Evolutionary conservation across 2,797 vertebrate genomes (phyloP).

Genomic region (Cirrhinus molitorella): DNA sequence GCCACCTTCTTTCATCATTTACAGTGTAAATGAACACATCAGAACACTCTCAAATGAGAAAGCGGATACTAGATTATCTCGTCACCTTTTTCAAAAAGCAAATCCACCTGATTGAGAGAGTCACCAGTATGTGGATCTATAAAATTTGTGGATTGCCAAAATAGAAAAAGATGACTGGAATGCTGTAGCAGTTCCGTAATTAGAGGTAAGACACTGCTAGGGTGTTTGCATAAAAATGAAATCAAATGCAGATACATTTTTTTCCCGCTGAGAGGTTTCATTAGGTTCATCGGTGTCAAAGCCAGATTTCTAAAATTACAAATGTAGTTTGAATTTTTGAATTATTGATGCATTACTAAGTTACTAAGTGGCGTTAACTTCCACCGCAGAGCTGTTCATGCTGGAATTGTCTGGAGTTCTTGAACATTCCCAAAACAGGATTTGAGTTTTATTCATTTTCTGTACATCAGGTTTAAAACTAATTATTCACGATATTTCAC

Average conservation of each 20-base stretch:
- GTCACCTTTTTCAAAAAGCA: not conserved
- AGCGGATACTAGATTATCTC: not conserved
- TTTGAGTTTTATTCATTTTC: too few relatives aligned
- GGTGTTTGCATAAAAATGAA: not conserved
- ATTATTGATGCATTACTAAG: too few relatives aligned
- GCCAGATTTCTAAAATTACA: not conserved
- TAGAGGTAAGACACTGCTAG: not conserved
- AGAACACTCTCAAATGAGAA: not conserved
- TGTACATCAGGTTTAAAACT: too few relatives aligned
- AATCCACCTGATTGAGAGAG: not conserved
- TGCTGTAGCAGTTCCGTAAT: not conserved
- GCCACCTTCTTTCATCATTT: not conserved
- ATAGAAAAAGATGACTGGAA: not conserved
- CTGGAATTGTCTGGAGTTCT: too few relatives aligned
- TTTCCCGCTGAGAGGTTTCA: not conserved
- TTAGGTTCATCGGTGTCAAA: not conserved
- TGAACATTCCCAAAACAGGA: too few relatives aligned
- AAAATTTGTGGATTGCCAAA: not conserved
- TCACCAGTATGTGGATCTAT: not conserved
- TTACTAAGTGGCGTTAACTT: too few relatives aligned
- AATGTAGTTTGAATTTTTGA: not conserved
- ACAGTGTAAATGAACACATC: not conserved
- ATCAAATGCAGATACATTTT: not conserved
- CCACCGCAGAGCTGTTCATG: too few relatives aligned
- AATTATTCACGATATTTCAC: too few relatives aligned